Conservation (phyloP, 2,113 vertebrate species). For the Mustela lutreola region DNA sequence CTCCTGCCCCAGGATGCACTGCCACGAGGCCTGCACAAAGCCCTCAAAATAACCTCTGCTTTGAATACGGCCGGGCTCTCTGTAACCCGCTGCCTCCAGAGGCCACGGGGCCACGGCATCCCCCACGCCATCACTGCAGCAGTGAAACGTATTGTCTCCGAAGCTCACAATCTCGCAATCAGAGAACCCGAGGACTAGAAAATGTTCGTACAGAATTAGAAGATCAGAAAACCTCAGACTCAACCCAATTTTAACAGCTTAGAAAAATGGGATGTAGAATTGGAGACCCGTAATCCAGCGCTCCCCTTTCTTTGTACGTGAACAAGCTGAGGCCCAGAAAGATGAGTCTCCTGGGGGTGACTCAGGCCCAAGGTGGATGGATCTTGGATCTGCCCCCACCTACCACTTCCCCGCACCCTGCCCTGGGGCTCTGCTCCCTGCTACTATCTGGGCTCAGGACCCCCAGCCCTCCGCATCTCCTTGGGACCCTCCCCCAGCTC, state of each 20-base stretch:
- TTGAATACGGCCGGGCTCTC: background rate
- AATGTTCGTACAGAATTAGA: background rate
- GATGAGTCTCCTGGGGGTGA: background rate
- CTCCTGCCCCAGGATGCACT: background rate
- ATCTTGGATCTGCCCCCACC: background rate
- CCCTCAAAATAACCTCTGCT: constrained; percentile 34
- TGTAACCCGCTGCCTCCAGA: background rate
- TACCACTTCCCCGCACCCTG: background rate
- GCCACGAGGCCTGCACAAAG: background rate
- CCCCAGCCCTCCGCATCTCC: background rate
- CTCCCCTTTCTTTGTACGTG: background rate
- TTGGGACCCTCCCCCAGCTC: background rate
- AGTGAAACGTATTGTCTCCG: background rate
- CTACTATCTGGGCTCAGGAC: background rate
- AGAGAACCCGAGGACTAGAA: background rate
- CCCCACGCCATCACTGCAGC: background rate
- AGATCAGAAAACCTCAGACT: background rate
- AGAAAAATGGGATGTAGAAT: constrained; percentile 37
- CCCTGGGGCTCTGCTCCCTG: background rate
- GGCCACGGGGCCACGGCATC: background rate
- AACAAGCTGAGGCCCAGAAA: background rate
- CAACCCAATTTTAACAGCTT: constrained; percentile 30
- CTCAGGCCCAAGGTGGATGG: background rate
- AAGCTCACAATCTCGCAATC: background rate
- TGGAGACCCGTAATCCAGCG: background rate